A percentile compares a stretch with the other conserved stretches of the same genome.
phyloP scores from a whole-genome alignment of 2,113 vertebrate species.

The Haemorhous mexicanus region DNA sequence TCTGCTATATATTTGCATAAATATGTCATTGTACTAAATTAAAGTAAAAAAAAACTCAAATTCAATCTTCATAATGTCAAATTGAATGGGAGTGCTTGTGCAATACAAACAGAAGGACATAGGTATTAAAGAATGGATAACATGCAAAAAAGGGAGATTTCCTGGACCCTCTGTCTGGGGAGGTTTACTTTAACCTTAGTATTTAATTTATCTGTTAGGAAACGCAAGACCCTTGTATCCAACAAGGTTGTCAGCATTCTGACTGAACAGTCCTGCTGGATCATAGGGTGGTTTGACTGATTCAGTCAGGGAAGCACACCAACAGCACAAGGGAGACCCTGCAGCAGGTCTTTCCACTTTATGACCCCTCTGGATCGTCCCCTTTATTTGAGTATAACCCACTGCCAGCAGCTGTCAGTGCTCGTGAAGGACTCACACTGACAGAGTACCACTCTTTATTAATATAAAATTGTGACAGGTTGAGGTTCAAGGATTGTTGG shows the following conservation, averaged over 20 bases:
- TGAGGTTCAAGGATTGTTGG: accelerated
- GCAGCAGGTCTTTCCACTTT: not conserved
- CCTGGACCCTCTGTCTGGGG: not conserved
- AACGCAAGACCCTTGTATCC: not conserved
- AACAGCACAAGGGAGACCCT: too few species aligned
- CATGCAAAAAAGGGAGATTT: not conserved
- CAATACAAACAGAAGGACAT: not conserved
- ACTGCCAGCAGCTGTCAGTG: not conserved
- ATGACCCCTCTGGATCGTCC: not conserved
- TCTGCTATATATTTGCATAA: not conserved
- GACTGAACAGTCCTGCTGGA: not conserved
- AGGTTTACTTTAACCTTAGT: not conserved
- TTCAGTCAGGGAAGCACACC: not conserved
- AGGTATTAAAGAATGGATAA: not conserved
- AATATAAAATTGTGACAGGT: not conserved
- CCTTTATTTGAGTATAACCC: not conserved
- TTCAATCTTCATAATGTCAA: not conserved
- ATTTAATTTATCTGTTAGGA: not conserved
- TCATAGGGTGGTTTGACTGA: not conserved
- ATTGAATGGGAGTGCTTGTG: not conserved
- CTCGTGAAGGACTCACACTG: not conserved
- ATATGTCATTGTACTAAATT: not conserved
- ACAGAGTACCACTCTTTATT: not conserved
- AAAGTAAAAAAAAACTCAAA: not conserved
- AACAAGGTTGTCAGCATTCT: not conserved